These are phyloP conservation scores for Sapajus apella DNA, from an alignment of 2,113 vertebrate species.

Conservation along the genomic window DNA sequence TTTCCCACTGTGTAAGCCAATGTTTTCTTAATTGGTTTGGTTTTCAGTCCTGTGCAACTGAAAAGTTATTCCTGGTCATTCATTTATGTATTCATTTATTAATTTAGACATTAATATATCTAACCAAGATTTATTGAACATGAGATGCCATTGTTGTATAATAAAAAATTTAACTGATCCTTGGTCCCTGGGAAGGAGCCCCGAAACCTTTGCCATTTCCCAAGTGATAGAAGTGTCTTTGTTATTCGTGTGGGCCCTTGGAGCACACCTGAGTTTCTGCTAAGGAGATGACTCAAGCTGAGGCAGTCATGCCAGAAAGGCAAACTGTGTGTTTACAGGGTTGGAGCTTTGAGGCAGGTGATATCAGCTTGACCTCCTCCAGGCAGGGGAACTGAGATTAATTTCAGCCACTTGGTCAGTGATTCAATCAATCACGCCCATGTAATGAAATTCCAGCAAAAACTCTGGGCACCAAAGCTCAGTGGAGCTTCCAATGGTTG, in stretches of 20 bases:
- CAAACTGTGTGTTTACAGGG: neutral
- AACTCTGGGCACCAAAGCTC: neutral
- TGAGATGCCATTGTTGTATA: neutral
- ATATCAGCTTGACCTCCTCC: neutral
- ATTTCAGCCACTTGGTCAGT: neutral
- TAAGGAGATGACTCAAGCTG: neutral
- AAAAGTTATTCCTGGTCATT: neutral
- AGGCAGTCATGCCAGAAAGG: neutral
- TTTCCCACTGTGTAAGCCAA: neutral
- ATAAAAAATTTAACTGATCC: neutral
- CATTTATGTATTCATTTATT: constrained; percentile 22
- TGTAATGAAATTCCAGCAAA: neutral
- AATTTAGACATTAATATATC: constrained; percentile 11
- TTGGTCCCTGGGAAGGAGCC: neutral
- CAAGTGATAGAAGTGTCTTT: neutral
- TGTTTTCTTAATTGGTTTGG: neutral
- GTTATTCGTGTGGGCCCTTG: neutral
- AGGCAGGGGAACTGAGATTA: neutral
- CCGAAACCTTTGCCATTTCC: neutral
- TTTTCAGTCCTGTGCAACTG: neutral
- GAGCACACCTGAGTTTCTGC: neutral
- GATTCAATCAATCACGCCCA: neutral
- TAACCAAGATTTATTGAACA: neutral
- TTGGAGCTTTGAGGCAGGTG: neutral
- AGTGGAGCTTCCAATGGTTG: neutral